Conservation (phyloP, 2,888 invertebrate genomes). For the Agriopis leucophaearia region DNA sequence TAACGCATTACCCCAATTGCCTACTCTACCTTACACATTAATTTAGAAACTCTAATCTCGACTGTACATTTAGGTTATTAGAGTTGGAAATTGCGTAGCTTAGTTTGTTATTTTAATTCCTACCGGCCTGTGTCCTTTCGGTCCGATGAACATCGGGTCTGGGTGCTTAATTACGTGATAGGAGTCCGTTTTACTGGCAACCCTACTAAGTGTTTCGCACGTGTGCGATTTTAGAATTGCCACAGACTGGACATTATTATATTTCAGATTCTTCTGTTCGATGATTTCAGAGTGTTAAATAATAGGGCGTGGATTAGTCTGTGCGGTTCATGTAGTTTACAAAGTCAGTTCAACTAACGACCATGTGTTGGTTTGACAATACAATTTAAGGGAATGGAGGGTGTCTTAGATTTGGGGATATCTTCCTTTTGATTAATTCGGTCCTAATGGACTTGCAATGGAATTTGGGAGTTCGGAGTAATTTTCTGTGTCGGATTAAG, state of each 20-base stretch:
- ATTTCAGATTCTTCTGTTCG: conserved; percentile 8
- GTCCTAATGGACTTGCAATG: conserved; percentile 69
- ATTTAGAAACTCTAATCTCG: conserved; percentile 34
- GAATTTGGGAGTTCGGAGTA: conserved; percentile 67
- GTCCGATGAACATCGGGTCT: conserved; percentile 75
- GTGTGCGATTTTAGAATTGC: conserved; percentile 45
- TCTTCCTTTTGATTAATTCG: conserved; percentile 76
- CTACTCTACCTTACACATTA: conserved; percentile 59
- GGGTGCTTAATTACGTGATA: conserved; percentile 84
- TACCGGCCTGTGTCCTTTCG: conserved; percentile 71
- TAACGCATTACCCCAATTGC: conserved; percentile 79
- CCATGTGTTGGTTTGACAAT: conserved; percentile 76
- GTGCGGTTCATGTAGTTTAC: conserved; percentile 30
- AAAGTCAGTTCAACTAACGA: conserved; percentile 58
- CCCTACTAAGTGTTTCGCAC: conserved; percentile 62
- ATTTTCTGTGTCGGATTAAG: conserved; percentile 60
- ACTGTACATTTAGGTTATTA: conserved; percentile 41
- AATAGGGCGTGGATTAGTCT: conserved; percentile 18
- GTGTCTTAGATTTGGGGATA: conserved; percentile 69
- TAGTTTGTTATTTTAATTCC: conserved; percentile 68
- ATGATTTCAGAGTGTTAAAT: neutral
- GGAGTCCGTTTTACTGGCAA: conserved; percentile 73
- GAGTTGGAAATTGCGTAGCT: conserved; percentile 48
- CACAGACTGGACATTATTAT: conserved; percentile 47
- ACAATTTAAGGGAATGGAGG: conserved; percentile 68